Conservation (phyloP, 2,888 invertebrate genomes). For the Diadromus collaris region DNA sequence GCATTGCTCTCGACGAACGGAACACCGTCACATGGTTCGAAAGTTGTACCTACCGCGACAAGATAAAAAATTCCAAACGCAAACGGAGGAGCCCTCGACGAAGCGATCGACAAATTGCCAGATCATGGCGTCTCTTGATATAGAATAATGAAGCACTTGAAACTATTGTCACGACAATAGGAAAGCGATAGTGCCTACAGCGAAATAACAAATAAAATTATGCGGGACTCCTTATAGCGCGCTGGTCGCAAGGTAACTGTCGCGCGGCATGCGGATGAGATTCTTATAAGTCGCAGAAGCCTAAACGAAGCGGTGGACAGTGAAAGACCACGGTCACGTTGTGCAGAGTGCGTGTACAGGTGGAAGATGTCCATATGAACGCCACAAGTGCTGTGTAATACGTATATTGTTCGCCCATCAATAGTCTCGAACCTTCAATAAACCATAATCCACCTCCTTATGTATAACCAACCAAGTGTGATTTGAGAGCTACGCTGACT, state of each 20-base stretch:
- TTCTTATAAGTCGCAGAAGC: slow-evolving; percentile 51
- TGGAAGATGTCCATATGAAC: slow-evolving; percentile 2
- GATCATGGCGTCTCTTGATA: slow-evolving; percentile 34
- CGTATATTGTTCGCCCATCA: too few relatives aligned
- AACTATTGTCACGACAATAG: neutral
- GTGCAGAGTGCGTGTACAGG: neutral
- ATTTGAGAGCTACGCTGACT: too few relatives aligned
- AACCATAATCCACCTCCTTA: too few relatives aligned
- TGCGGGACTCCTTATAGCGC: slow-evolving; percentile 13
- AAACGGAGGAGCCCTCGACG: slow-evolving; percentile 17
- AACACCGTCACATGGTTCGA: too few relatives aligned
- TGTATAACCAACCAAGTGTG: too few relatives aligned
- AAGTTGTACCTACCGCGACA: slow-evolving; percentile 38
- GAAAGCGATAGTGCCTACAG: slow-evolving; percentile 2
- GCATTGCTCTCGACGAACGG: too few relatives aligned
- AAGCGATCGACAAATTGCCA: slow-evolving; percentile 40
- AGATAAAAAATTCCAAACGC: slow-evolving; percentile 29
- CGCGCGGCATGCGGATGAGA: slow-evolving; percentile 32
- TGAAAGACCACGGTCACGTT: slow-evolving; percentile 22
- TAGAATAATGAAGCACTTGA: slow-evolving; percentile 5
- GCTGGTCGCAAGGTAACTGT: slow-evolving; percentile 48
- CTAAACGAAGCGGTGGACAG: slow-evolving; percentile 3
- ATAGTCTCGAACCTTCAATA: too few relatives aligned
- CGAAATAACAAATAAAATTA: neutral
- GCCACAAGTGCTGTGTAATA: neutral